These are phyloP conservation scores for Ptiloglossa arizonensis DNA, from an alignment of 1,140 invertebrate genomes.

Conservation along the genomic window DNA sequence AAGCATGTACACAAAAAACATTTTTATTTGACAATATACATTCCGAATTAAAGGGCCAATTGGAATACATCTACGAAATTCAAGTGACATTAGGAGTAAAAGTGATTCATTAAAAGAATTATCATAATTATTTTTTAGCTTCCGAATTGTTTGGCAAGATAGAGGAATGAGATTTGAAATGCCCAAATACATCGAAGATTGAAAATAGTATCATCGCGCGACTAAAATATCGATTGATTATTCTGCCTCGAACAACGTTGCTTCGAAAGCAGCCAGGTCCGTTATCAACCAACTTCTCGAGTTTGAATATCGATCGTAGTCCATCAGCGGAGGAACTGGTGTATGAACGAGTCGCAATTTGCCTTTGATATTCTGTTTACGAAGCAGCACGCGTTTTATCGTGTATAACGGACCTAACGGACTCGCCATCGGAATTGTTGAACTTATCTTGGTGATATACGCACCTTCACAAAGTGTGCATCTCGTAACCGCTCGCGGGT, in stretches of 20 bases:
- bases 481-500: neutral
- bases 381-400: constrained; percentile 36
- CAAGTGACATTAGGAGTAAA: too few species aligned
- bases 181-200: too few species aligned
- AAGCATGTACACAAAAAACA: too few species aligned
- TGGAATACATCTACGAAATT: too few species aligned
- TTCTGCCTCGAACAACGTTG: neutral
- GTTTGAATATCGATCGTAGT: constrained; percentile 35
- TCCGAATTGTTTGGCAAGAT: too few species aligned
- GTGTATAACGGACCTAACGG: constrained; percentile 38
- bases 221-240: too few species aligned
- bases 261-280: neutral
- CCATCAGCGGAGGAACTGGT: neutral
- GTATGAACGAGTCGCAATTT: neutral
- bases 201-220: too few species aligned
- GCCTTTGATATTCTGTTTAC: constrained; percentile 32
- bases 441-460: constrained; percentile 33
- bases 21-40: too few species aligned
- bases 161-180: too few species aligned
- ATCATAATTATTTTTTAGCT: too few species aligned
- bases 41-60: too few species aligned
- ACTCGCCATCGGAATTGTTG: neutral
- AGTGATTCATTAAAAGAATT: too few species aligned
- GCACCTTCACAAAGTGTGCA: neutral
- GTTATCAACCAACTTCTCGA: constrained; percentile 31